Evolutionary conservation across 2,888 invertebrate genomes (phyloP).

Genomic region (Torymus aiolomorphi): DNA sequence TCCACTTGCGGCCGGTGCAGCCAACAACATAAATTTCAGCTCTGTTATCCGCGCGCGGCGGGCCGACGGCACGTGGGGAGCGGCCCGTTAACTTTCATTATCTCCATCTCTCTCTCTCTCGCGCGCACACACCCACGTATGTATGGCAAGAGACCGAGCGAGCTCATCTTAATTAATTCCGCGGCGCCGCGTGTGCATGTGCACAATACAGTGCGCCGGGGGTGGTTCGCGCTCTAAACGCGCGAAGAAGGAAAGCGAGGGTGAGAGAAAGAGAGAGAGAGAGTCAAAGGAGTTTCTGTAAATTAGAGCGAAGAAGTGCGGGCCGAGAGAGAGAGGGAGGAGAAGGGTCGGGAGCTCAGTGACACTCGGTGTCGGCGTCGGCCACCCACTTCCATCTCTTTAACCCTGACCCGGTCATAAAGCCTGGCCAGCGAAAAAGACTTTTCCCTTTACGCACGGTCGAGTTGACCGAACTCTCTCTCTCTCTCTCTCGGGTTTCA

Average conservation of each 20-base stretch:
- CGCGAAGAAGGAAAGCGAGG: background rate
- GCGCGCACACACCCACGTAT: background rate
- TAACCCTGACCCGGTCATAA: slow-evolving; percentile 72
- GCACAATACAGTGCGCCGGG: background rate
- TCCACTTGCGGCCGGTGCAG: background rate
- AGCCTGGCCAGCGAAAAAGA: slow-evolving; percentile 70
- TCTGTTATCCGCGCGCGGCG: background rate
- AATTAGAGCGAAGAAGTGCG: slow-evolving; percentile 40
- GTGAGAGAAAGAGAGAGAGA: no score
- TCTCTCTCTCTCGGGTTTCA: no score
- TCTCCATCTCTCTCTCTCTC: slow-evolving; percentile 3
- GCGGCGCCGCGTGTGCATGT: background rate
- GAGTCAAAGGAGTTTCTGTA: slow-evolving; percentile 33
- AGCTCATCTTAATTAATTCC: slow-evolving; percentile 19
- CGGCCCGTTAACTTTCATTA: slow-evolving; percentile 19
- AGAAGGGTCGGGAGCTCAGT: background rate
- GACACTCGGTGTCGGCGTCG: background rate
- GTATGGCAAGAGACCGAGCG: background rate
- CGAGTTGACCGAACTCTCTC: slow-evolving; percentile 67
- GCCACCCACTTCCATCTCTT: slow-evolving; percentile 65
- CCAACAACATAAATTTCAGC: slow-evolving; percentile 19
- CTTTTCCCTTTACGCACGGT: slow-evolving; percentile 71
- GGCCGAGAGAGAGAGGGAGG: background rate
- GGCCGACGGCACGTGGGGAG: no score
- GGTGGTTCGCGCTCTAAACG: no score